Evolutionary conservation across 1,140 invertebrate species (phyloP).

Genomic region (Tyrophagus putrescentiae): DNA sequence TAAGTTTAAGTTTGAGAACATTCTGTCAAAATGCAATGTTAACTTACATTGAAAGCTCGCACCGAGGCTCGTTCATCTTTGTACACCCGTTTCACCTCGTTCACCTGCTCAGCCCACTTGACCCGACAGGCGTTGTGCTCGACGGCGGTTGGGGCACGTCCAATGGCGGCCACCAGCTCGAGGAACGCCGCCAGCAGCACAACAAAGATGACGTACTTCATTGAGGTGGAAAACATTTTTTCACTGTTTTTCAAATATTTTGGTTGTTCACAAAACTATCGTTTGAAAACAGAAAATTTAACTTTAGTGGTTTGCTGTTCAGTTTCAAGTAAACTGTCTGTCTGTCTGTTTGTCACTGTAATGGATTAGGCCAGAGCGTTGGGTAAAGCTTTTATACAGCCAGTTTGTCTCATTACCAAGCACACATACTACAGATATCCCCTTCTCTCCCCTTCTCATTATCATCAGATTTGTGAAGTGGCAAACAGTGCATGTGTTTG

Average conservation of each 20-base stretch:
- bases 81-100: conserved; percentile 10
- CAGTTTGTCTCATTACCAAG: no score
- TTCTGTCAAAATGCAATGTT: not conserved
- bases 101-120: conserved; percentile 11
- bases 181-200: not conserved
- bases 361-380: not conserved
- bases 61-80: conserved; percentile 6
- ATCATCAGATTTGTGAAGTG: no score
- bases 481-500: no score
- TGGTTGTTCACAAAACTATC: not conserved
- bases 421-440: no score
- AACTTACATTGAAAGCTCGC: not conserved
- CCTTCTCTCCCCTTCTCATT: no score
- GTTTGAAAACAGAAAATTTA: not conserved
- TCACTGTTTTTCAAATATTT: not conserved
- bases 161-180: not conserved
- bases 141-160: conserved; percentile 8
- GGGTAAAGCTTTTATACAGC: no score
- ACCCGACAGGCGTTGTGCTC: conserved; percentile 17
- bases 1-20: not conserved
- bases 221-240: not conserved
- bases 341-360: not conserved
- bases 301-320: not conserved
- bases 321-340: no score
- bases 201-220: not conserved